Evolutionary conservation across 92 coral and sea anemone species (phyloP).

Genomic region (Pocillopora meandrina): DNA sequence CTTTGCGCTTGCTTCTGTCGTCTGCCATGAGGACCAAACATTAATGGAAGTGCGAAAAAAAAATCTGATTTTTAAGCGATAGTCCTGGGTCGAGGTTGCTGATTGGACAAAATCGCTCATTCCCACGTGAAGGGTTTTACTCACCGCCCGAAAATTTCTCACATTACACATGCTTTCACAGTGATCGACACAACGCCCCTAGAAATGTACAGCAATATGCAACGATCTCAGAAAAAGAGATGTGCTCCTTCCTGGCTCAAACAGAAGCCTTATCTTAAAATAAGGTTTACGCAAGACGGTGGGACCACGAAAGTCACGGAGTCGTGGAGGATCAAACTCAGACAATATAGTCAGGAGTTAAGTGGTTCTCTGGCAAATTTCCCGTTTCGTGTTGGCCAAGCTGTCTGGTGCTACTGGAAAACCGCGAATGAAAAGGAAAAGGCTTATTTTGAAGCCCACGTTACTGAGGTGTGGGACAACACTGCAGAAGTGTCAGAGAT

Average conservation of each 20-base stretch:
- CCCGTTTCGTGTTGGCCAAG: constrained; percentile 30
- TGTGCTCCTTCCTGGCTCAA: constrained; percentile 43
- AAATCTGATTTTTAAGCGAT: background rate
- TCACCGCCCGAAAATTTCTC: no score
- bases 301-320: constrained; percentile 28
- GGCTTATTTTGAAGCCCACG: constrained; percentile 24
- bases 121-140: no score
- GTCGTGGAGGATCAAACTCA: constrained; percentile 25
- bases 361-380: no score
- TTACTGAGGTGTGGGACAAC: constrained; percentile 33
- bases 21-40: background rate
- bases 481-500: no score
- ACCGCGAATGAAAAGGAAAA: constrained; percentile 30
- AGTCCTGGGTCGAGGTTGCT: constrained; percentile 27
- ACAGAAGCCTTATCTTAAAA: constrained; percentile 37
- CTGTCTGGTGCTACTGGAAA: constrained; percentile 50
- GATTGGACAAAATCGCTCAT: constrained; percentile 30
- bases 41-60: background rate
- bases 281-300: constrained; percentile 48
- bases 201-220: no score
- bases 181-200: no score
- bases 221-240: constrained; percentile 41
- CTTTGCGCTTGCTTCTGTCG: constrained; percentile 17
- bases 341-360: constrained; percentile 3
- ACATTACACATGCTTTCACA: no score